These are phyloP conservation scores for Tortricodes alternella DNA, from an alignment of 2,888 invertebrate genomes.

Conservation along the genomic window DNA sequence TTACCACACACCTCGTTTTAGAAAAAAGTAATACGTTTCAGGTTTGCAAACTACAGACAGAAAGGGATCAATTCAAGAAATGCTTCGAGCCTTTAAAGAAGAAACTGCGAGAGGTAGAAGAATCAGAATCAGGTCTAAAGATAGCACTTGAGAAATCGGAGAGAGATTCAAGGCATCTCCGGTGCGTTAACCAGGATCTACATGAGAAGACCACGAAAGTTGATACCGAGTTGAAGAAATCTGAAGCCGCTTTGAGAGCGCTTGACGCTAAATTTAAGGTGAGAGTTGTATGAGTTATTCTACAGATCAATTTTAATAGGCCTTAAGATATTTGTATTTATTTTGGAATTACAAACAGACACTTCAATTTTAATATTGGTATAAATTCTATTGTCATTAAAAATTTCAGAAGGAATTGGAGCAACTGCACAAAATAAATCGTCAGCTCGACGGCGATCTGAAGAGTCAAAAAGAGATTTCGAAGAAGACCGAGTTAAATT, in stretches of 20 bases:
- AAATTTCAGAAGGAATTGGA: conserved; percentile 64
- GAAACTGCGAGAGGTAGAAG: conserved; percentile 82
- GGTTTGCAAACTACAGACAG: conserved; percentile 66
- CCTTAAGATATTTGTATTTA: too few species aligned
- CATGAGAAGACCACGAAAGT: conserved; percentile 70
- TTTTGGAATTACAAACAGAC: too few species aligned
- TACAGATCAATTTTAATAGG: too few species aligned
- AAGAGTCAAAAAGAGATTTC: conserved; percentile 68
- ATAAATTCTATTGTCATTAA: background rate
- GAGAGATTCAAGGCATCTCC: conserved; percentile 78
- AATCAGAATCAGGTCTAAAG: conserved; percentile 80
- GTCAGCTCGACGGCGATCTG: conserved; percentile 74
- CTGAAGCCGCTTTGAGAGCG: conserved; percentile 70
- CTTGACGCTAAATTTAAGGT: conserved; percentile 73
- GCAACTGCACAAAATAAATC: conserved; percentile 63
- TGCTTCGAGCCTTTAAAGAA: conserved; percentile 74
- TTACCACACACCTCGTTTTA: too few species aligned
- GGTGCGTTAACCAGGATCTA: conserved; percentile 70
- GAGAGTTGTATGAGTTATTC: too few species aligned
- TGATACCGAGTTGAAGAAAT: conserved; percentile 76
- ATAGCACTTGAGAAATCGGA: conserved; percentile 80
- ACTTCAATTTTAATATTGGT: too few species aligned
- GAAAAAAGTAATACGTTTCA: conserved; percentile 35
- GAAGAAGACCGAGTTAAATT: conserved; percentile 70
- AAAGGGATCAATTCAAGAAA: conserved; percentile 77